Evolutionary conservation across 2,797 vertebrate species (phyloP), one percentile per base, ranked within the genome.

Genomic region (Schizothorax lantsangensis): DNA sequence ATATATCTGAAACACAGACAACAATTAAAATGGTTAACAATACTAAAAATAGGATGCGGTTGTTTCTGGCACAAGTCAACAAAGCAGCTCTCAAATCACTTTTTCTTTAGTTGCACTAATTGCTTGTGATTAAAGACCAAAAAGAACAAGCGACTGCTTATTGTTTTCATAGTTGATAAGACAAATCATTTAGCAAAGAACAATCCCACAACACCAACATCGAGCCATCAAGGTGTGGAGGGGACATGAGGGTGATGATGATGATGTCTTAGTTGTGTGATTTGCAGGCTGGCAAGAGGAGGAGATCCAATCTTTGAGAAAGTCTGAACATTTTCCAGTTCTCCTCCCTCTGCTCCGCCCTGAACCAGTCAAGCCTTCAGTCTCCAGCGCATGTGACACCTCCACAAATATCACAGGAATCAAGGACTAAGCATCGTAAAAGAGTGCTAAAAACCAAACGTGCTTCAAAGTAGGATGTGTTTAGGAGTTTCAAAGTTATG

Each of bases 271-370:
- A 87, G 90, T 94, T 89, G 73, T 85, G 88, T 72, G 73, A 85
- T 92, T 88, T 64, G 26, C 59, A 80, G 74, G 84, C 75, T 81
- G 78, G 52, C 45, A 40, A 84, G 40, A 81, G 89, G 90, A 92
- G 91, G 89, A 92, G 90, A 81, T 92, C 45, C 81, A 85, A 83
- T 88, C 87, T 83, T 88, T 84, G 89, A 86, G 84, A 88, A 89
- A 90, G 89, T 87, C 81, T 87, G 89, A 92, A 91, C 87, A 82
- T 88, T 91, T 91, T 92, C 87, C 69, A 77, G 75, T 80, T 89
- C 88, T 86, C 87, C 90, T 85, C 92, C 91, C 84, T 83, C 82
- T 83, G 49, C 90, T 90, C 91, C 88, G 84, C 91, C 91, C 90
- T 40, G 69, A 88, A 80, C 88, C 84, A 84, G 80, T 87, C 89